phyloP scores from a whole-genome alignment of 2,888 invertebrate genomes.

The Globia sparganii region DNA sequence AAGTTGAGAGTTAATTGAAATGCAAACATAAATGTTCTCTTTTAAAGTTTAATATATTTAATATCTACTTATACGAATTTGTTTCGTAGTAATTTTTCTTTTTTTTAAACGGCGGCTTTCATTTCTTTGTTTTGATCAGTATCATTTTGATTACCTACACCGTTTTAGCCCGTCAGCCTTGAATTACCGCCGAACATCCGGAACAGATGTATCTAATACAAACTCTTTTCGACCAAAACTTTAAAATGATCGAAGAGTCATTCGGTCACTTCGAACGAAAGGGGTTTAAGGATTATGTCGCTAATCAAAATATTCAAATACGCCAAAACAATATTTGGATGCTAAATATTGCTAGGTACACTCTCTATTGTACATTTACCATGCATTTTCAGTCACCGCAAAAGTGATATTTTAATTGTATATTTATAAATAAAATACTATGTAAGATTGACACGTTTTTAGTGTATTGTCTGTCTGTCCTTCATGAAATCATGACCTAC shows the following conservation, averaged over 20 bases:
- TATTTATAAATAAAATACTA: slow-evolving; percentile 30
- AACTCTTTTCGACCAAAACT: not conserved
- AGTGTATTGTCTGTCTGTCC: slow-evolving; percentile 41
- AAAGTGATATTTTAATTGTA: slow-evolving; percentile 39
- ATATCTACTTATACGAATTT: slow-evolving; percentile 26
- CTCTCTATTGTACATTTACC: slow-evolving; percentile 40
- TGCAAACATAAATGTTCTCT: slow-evolving; percentile 36
- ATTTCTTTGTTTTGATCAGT: slow-evolving; percentile 40
- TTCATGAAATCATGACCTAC: slow-evolving; percentile 35
- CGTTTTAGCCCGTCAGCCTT: not conserved
- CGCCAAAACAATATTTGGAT: slow-evolving; percentile 44
- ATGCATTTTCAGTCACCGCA: slow-evolving; percentile 53
- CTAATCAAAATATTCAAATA: slow-evolving; percentile 40
- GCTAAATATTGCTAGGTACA: slow-evolving; percentile 36
- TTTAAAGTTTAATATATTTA: slow-evolving; percentile 53
- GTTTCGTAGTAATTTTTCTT: slow-evolving; percentile 33
- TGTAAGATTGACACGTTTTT: slow-evolving; percentile 47
- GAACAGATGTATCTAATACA: slow-evolving; percentile 6
- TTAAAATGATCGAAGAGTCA: not conserved
- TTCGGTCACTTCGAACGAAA: not conserved
- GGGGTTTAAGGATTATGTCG: slow-evolving; percentile 12
- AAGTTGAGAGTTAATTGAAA: slow-evolving; percentile 51
- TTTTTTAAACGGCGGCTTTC: slow-evolving; percentile 7
- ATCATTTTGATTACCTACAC: slow-evolving; percentile 7
- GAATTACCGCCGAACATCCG: not conserved